Evolutionary conservation across 2,888 invertebrate species (phyloP).

Genomic region (Sepioteuthis lessoniana): DNA sequence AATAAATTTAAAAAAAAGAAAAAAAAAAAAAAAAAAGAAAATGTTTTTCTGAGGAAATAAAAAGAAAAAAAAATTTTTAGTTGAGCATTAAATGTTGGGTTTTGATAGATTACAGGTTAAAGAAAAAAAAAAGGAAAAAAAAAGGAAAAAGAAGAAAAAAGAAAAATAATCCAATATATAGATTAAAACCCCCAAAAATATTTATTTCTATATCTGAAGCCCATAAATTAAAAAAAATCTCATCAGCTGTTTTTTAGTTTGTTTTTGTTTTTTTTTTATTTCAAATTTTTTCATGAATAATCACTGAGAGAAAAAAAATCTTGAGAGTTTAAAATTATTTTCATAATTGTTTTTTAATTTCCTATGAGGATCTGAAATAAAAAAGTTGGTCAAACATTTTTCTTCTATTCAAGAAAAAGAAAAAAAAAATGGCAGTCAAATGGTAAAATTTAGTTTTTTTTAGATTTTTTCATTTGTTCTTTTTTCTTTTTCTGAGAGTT

Average conservation of each 20-base stretch:
- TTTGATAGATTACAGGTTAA: not conserved
- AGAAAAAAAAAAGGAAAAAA: not conserved
- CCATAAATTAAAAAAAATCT: not conserved
- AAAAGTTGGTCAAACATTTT: too few species aligned
- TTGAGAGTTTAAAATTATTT: not conserved
- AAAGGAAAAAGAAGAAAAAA: not conserved
- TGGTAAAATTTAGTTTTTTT: not conserved
- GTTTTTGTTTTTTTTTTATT: too few species aligned
- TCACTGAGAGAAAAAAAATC: not conserved
- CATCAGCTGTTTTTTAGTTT: too few species aligned
- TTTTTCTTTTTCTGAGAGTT: not conserved
- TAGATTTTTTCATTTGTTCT: not conserved
- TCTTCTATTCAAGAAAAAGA: too few species aligned
- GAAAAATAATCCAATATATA: not conserved
- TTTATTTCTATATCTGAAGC: not conserved
- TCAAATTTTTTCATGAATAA: too few species aligned
- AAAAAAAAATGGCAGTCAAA: not conserved
- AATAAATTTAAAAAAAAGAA: too few species aligned
- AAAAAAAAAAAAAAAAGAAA: too few species aligned
- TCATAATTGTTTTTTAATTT: not conserved
- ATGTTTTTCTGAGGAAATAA: not conserved
- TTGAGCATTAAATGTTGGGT: not conserved
- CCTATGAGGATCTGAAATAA: not conserved
- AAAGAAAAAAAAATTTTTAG: not conserved
- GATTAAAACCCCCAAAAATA: not conserved